These are phyloP conservation scores for Phrynocephalus vlangalii DNA, from an alignment of 2,797 vertebrate genomes.

Conservation along the genomic window DNA sequence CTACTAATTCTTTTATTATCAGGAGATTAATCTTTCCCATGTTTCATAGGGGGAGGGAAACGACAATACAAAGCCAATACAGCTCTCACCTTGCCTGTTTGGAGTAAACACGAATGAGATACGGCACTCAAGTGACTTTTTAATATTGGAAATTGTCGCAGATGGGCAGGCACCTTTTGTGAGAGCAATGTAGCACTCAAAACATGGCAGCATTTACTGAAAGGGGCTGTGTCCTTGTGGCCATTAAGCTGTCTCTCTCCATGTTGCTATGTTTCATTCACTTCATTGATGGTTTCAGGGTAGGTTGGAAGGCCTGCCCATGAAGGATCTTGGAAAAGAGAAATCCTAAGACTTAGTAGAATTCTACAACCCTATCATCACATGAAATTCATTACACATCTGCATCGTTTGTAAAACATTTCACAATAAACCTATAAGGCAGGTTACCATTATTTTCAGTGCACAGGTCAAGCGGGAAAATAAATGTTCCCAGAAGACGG, in stretches of 20 bases:
- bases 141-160: neutral
- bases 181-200: neutral
- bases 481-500: too few species aligned
- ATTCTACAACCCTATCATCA: neutral
- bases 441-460: neutral
- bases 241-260: too few species aligned
- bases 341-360: neutral
- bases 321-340: neutral
- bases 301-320: neutral
- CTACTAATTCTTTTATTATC: neutral
- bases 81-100: neutral
- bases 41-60: neutral
- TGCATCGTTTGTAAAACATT: neutral
- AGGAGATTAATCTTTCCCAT: neutral
- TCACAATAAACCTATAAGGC: neutral
- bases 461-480: neutral
- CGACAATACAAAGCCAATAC: conserved; percentile 7
- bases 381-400: neutral
- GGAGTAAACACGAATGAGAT: neutral
- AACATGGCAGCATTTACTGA: neutral
- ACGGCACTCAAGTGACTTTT: neutral
- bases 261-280: neutral
- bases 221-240: neutral
- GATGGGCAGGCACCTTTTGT: neutral
- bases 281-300: too few species aligned